A percentile compares a stretch with the other conserved stretches of the same genome.
Conservation (phyloP, 2,113 vertebrate genomes). For the Grallaria varia region DNA sequence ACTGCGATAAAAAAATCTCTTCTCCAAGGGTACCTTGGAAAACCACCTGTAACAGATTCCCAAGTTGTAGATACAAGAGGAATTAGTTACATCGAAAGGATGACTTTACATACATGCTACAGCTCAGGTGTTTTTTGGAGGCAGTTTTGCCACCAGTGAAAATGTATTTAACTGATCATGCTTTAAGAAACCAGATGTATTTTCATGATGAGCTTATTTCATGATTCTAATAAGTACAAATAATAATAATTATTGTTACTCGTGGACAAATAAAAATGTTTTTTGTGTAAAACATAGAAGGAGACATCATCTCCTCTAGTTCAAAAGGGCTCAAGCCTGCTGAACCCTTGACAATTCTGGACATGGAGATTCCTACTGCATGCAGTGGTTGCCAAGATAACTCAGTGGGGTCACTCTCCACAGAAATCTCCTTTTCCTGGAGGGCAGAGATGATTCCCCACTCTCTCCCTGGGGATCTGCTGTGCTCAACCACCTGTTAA, state of each 20-base stretch:
- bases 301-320: not conserved
- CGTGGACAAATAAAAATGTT: not conserved
- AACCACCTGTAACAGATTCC: not conserved
- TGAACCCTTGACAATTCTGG: not conserved
- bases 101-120: not conserved
- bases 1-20: not conserved
- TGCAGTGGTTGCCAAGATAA: not conserved
- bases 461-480: not conserved
- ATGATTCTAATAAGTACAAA: not conserved
- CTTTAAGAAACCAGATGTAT: not conserved
- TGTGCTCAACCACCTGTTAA: not conserved
- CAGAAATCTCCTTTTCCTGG: not conserved
- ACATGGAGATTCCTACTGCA: not conserved
- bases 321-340: not conserved
- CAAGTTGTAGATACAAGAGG: not conserved
- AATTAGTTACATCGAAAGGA: not conserved
- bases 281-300: not conserved
- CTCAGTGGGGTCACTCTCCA: not conserved
- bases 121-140: not conserved
- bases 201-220: not conserved
- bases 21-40: not conserved
- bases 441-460: not conserved
- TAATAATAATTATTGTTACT: not conserved
- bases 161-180: not conserved
- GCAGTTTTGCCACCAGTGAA: not conserved